Base-by-base conservation (phyloP, 2,888 invertebrate genomes). In the Eupelmus urozonus region DNA sequence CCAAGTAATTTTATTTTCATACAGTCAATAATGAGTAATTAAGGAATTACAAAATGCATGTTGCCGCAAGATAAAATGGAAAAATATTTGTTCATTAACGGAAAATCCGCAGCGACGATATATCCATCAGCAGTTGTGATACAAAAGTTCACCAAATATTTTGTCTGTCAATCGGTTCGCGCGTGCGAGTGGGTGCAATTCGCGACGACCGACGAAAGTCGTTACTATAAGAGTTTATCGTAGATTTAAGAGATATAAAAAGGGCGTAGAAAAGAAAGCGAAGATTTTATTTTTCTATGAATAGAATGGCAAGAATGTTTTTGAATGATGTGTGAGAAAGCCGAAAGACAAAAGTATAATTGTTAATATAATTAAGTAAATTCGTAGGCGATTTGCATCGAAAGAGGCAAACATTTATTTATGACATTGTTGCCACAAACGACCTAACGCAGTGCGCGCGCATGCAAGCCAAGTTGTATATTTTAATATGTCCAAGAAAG, bases 401-500 rank as follows among this genome's bases (percentile, higher is more conserved):
- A 49, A 57, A 45, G 18, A 34, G 57, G 73, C 70, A 79, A 72
- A 71, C 53, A 55, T 71, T 78, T 75, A 73, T 75, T 77, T 76
- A 65, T 65, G 55, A 72, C 78, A 62, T 49, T 70, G 59, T 78
- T 69, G 78, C 59, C 72, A 67, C 57, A 70, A 62, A 67, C 29
- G 25, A 60, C 67, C 57, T 72, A 57, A 55, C 20, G 57, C 62
- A 29, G 40, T 77, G 16, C 40, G 9, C 45, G 60, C 20, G 42
- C 62, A 73, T 34, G 5, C n/a, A 53, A n/a, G 66, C 40, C 45
- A 82, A 77, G 79, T 81, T 67, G 42, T 81, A 80, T 82, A 83
- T 81, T 83, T 82, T 80, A 83, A 84, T 79, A 75, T 59, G 55
- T 60, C 20, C 67, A 74, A 70, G 45, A 69, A 81, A 80, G 74